Evolutionary conservation across 2,113 vertebrate species (phyloP), one percentile per base, ranked within the genome.

Genomic region (Calidris pugnax): DNA sequence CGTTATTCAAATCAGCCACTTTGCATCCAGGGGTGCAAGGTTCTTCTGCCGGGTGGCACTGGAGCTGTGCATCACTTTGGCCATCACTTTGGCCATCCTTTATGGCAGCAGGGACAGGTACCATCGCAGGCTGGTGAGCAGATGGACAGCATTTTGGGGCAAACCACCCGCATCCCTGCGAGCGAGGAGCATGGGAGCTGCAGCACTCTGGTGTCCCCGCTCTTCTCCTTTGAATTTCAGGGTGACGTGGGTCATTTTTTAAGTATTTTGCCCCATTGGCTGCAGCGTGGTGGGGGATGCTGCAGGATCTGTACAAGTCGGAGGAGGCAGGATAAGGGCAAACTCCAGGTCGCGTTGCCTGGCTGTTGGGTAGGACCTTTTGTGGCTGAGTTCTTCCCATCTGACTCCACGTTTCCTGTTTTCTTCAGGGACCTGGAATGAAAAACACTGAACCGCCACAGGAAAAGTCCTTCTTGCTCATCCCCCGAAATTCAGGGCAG

Each of bases 1-100:
- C 78, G 43, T 93, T 97, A 96, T 95, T 95, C 95, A 96, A 96
- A 97, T 72, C 47, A 72, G 50, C 13, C 15, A 1, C 95, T 97
- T 95, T 96, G 95, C 97, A 96, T 94, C 87, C 30, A 7, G 71
- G 76, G 91, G 87, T 73, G 91, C 92, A 60, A 81, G 93, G 94
- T 93, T 43, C 90, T 68, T 47, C 80, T 4, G 56, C 4, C 11
- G 21, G 86, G 77, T 66, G 73, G 90, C 81, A 69, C 84, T 26
- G 89, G 72, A 80, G 67, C 32, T 7, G 87, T 74, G 93, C 37
- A 39, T 39, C 37, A 39, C 37, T 39, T 39, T 39, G 78, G 60
- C 9, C 45, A 11, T 53, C 0, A 4, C 60, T 35, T 12, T 14
- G 77, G 14, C 35, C 3, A 1, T 21, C 51, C 35, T 5, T 0